phyloP scores from a whole-genome alignment of 2,888 invertebrate genomes.

The Spodoptera picta region DNA sequence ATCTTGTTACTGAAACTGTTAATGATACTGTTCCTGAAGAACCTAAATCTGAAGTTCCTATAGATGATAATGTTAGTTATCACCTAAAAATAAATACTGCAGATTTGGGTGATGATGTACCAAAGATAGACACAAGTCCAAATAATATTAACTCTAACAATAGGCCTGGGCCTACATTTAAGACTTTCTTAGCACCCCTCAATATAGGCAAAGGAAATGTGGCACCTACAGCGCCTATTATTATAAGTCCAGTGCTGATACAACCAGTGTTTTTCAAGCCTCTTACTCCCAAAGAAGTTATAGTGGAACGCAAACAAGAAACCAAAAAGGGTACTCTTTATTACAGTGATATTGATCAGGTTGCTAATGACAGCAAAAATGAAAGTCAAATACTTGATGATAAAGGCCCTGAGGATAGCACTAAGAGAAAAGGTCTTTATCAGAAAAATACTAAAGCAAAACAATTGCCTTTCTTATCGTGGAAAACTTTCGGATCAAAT shows the following conservation, averaged over 20 bases:
- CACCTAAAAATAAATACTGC: constrained; percentile 82
- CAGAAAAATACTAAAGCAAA: constrained; percentile 76
- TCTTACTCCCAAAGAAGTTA: constrained; percentile 26
- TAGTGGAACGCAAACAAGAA: constrained; percentile 45
- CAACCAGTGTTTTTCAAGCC: constrained; percentile 76
- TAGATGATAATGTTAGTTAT: constrained; percentile 78
- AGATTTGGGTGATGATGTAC: constrained; percentile 64
- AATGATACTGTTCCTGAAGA: constrained; percentile 31
- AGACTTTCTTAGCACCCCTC: constrained; percentile 73
- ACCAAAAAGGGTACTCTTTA: constrained; percentile 73
- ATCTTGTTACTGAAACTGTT: constrained; percentile 49
- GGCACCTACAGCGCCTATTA: constrained; percentile 70
- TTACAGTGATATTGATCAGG: constrained; percentile 81
- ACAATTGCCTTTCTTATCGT: constrained; percentile 69
- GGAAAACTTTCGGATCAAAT: constrained; percentile 68
- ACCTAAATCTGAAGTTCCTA: constrained; percentile 51
- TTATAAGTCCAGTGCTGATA: constrained; percentile 80
- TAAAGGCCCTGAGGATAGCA: constrained; percentile 50
- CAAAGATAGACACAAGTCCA: constrained; percentile 43
- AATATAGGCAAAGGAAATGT: constrained; percentile 70
- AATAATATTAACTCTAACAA: constrained; percentile 39
- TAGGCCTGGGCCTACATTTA: constrained; percentile 61
- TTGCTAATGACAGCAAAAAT: constrained; percentile 59
- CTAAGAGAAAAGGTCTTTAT: constrained; percentile 69
- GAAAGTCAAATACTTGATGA: constrained; percentile 38